Base-by-base conservation (phyloP, 2,888 invertebrate genomes). In the Polylopha cassiicola region DNA sequence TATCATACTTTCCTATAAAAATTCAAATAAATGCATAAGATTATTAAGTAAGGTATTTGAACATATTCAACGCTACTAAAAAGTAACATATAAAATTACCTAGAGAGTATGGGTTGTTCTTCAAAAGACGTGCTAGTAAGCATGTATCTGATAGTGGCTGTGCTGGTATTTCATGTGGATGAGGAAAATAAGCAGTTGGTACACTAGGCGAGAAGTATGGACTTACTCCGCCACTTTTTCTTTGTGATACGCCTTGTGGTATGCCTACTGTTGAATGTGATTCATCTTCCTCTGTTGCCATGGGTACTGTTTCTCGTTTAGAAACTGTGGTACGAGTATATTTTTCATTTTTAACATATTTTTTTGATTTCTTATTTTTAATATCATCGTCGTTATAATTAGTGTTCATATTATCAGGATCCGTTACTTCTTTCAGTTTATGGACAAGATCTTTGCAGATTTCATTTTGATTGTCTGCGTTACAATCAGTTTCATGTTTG, bases 391-490 rank as follows among this genome's bases (percentile, higher is more conserved):
- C 9, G 8, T 14, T 13, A n/a, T n/a, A n/a, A n/a, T n/a, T n/a
- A n/a, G n/a, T n/a, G n/a, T n/a, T n/a, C n/a, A n/a, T n/a, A n/a
- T n/a, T n/a, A n/a, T n/a, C n/a, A n/a, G n/a, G n/a, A n/a, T 61
- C 46, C 16, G 53, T 55, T 15, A 77, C 52, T 1, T 49, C 29
- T 51, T 69, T 65, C 3, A 85, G 45, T 51, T 75, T 69, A 9
- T 37, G 51, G 3, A 82, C 63, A 10, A 81, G 60, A 28, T 73
- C 60, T 54, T 68, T 71, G 33, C 85, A 85, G 17, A 70, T 53
- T 38, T 69, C 57, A 48, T 67, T 60, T 43, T 68, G 56, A 24
- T 60, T 61, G 23, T 68, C 58, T 18, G 68, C 50, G 11, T 65
- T 70, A 33, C 85, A 85, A 18, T 65, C 21, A 37, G 63, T 45